Evolutionary conservation across 2,797 vertebrate species (phyloP).

Genomic region (Microhierax caerulescens): DNA sequence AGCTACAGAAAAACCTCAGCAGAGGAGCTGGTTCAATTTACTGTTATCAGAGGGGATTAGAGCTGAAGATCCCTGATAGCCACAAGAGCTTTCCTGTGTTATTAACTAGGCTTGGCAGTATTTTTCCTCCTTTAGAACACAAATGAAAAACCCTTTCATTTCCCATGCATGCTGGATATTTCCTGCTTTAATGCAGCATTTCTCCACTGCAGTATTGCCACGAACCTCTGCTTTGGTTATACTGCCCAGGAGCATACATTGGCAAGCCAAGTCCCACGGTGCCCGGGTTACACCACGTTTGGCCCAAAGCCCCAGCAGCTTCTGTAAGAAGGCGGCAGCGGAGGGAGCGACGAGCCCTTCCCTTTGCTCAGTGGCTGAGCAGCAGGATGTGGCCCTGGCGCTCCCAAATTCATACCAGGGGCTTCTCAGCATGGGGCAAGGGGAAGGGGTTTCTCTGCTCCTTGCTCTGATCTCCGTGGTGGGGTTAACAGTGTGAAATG

Average conservation of each 20-base stretch:
- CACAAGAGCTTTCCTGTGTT: slow-evolving; percentile 48
- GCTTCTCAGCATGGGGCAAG: background rate
- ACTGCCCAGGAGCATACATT: accelerated
- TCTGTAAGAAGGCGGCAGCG: background rate
- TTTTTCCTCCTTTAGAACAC: slow-evolving; percentile 28
- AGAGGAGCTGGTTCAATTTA: slow-evolving; percentile 54
- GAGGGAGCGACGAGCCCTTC: background rate
- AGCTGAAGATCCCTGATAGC: slow-evolving; percentile 52
- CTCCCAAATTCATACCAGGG: background rate
- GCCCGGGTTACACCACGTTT: background rate
- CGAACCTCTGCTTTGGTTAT: background rate
- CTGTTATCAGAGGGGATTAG: slow-evolving; percentile 63
- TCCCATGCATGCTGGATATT: background rate
- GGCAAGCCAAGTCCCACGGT: background rate
- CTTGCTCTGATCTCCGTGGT: background rate
- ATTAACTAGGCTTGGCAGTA: slow-evolving; percentile 21
- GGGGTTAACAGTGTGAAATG: background rate
- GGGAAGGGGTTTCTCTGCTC: background rate
- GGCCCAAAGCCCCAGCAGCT: background rate
- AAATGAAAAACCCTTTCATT: slow-evolving; percentile 47
- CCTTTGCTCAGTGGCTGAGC: background rate
- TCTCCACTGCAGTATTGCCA: background rate
- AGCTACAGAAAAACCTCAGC: slow-evolving; percentile 21
- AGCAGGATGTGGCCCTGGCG: accelerated
- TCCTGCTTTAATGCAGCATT: slow-evolving; percentile 21